Conservation (phyloP, 2,797 vertebrate genomes). For the Dipus sagitta region DNA sequence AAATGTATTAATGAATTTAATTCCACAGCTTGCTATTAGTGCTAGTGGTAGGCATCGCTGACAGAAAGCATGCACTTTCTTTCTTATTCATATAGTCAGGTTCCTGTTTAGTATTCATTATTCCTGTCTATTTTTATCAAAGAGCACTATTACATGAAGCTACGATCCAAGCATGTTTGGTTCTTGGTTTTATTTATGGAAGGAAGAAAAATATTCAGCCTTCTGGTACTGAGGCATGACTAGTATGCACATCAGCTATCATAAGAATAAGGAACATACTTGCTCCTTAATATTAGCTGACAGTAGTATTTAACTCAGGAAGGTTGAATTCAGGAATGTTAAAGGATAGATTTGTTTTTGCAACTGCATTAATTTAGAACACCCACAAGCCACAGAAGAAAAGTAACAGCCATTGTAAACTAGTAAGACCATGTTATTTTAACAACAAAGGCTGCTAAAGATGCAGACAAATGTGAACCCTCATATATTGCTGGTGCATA, state of each 20-base stretch:
- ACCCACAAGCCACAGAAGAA: constrained; percentile 33
- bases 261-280: background rate
- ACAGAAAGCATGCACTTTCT: constrained; percentile 69
- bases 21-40: constrained; percentile 53
- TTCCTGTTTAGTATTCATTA: constrained; percentile 78
- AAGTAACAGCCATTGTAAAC: constrained; percentile 33
- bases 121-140: constrained; percentile 81
- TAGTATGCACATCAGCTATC: background rate
- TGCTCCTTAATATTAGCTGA: background rate
- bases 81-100: constrained; percentile 71
- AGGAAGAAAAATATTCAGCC: constrained; percentile 27
- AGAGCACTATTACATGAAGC: constrained; percentile 70
- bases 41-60: constrained; percentile 62
- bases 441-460: background rate
- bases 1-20: constrained; percentile 73
- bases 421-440: constrained; percentile 1
- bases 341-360: constrained; percentile 24
- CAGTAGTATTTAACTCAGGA: constrained; percentile 37
- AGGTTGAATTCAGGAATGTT: background rate
- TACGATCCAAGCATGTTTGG: constrained; percentile 68
- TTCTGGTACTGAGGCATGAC: constrained; percentile 32
- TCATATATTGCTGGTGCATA: background rate
- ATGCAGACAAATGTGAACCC: background rate
- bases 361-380: constrained; percentile 11
- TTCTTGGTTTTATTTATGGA: constrained; percentile 66